Evolutionary conservation across 1,140 invertebrate species (phyloP), one percentile per base, ranked within the genome.

Genomic region (Drosophila pseudoobscura): DNA sequence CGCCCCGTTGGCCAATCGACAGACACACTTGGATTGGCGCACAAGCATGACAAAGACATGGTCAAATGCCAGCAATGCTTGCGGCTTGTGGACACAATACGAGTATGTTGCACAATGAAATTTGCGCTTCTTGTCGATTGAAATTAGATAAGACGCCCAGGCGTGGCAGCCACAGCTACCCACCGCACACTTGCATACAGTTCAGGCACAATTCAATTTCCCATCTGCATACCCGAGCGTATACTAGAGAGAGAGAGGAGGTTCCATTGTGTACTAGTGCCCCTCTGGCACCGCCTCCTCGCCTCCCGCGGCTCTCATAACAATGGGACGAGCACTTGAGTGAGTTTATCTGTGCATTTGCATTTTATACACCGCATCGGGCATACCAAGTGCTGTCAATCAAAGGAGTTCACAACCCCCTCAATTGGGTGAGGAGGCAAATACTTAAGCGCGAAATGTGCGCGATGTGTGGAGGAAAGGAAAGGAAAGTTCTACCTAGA

Each of bases 31-130:
- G 35, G 26, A 17, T 50, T 29, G 44, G 43, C 9, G 50, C 51
- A 72, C 68, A 71, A 54, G 51, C 69, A 62, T 71, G 68, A 53
- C 70, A 56, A 65, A 54, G 39, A 44, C 64, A 63, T 65, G 64
- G 43, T 45, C 44, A 64, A 53, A 59, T 64, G 49, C 35, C 35
- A 13, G 35, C 9, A 4, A 39, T 13, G 35, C 35, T 39, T 13
- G 13, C 0, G 8, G 5, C 49, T 9, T 31, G 22, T 24, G 22
- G 20, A 39, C 39, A 26, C 5, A 26, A 26, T 26, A 24, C 49
- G 2, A 26, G 3, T 8, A 6, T 20, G 46, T 71, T 52, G 20
- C 31, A 72, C 56, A 46, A 70, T 71, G 8, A 43, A 41, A 26
- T 24, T 75, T 50, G 59, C 39, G 74, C 52, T 56, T 75, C 71